Evolutionary conservation across 1,140 invertebrate genomes (phyloP), one percentile per base, ranked within the genome.

Genomic region (Eueides isabella): DNA sequence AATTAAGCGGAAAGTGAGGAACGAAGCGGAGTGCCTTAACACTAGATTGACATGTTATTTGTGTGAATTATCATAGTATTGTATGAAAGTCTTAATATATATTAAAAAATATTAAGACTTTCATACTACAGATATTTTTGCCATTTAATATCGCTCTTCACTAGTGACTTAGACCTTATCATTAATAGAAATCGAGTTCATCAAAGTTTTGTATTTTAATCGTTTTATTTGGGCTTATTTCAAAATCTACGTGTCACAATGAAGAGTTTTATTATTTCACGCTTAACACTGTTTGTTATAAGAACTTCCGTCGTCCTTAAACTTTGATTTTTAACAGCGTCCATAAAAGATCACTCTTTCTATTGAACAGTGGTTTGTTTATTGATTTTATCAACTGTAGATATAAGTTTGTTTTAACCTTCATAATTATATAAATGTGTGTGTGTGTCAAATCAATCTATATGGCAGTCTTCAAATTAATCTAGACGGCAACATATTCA

Each of bases 141-240:
- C n/a, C 19, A 7, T 26, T 55, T 55, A 26, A 55, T 23, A 55
- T 19, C 48, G 48, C 48, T 26, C 19, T 23, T n/a, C 48, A 26
- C 48, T 55, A 1, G 9, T 62, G 26, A n/a, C 67, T 77, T 76
- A 33, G 2, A 38, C 74, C 65, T 73, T 44, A 65, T 68, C 63
- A 78, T 78, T 76, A 82, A 75, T 61, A 72, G 55, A 69, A 69
- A 73, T 62, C 65, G 75, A 79, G 71, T 72, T 77, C 71, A 80
- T 80, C 74, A 74, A 76, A 82, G 80, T 84, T 84, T 79, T 76
- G 80, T 80, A 80, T 82, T 82, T 80, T 80, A 84, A 84, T 84
- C 79, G 81, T 80, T 82, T 80, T 82, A 82, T 82, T 75, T 64
- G 69, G 65, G 63, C 71, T 80, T 75, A 82, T 79, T 82, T 71